Conservation (phyloP, 1,140 invertebrate species). For the Rhagoletis pomonella region DNA sequence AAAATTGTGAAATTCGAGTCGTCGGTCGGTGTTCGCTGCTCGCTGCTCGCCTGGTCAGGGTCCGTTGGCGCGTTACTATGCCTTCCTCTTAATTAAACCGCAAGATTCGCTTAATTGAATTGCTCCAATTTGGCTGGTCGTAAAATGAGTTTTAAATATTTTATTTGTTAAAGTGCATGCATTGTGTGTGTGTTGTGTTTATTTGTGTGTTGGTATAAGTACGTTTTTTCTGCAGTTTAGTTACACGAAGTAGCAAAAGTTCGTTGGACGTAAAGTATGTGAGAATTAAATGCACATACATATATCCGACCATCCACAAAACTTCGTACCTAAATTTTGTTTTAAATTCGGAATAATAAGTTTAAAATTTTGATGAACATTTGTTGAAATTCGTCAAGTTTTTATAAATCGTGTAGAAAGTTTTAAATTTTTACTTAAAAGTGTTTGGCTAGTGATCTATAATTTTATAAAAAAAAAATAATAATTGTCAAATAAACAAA, state of each 20-base stretch:
- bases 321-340: too few species aligned
- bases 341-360: too few species aligned
- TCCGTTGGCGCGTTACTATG: background rate
- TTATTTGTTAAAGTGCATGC: background rate
- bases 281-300: background rate
- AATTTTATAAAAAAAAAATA: too few species aligned
- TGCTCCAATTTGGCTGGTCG: background rate
- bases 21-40: too few species aligned
- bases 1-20: too few species aligned
- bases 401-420: too few species aligned
- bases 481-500: too few species aligned
- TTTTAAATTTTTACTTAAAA: too few species aligned
- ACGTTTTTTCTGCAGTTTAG: background rate
- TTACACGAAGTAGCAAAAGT: background rate
- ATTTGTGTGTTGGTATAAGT: background rate
- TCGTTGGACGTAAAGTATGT: background rate
- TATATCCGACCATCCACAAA: background rate
- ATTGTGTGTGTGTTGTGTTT: background rate
- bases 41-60: too few species aligned
- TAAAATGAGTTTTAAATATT: background rate
- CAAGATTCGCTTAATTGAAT: conserved; percentile 9
- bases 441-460: too few species aligned
- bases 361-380: too few species aligned
- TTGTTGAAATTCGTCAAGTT: too few species aligned
- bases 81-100: conserved; percentile 1